Percentiles rank a stretch among this genome's conserved stretches.
phyloP scores from a whole-genome alignment of 2,113 vertebrate genomes.

The Puntigrus tetrazona region DNA sequence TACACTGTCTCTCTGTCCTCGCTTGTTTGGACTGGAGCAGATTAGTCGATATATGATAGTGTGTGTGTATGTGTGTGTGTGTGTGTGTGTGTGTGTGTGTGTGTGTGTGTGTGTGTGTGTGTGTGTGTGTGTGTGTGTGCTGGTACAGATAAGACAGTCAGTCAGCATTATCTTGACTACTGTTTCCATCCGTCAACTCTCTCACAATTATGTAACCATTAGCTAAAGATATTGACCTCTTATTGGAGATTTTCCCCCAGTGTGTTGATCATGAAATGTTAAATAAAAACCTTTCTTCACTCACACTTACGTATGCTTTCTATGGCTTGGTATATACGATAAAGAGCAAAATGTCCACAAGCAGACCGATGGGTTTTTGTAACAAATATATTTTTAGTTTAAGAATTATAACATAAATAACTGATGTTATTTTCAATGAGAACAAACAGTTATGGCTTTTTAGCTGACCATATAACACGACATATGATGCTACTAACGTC shows the following conservation, averaged over 20 bases:
- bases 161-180: conserved; percentile 23
- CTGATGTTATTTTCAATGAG: too few species aligned
- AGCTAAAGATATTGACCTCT: background rate
- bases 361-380: too few species aligned
- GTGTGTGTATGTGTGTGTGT: conserved; percentile 28
- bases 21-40: conserved; percentile 48
- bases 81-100: conserved; percentile 4
- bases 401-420: too few species aligned
- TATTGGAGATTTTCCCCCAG: conserved; percentile 29
- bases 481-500: too few species aligned
- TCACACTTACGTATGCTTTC: too few species aligned
- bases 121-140: conserved; percentile 18
- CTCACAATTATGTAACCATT: background rate
- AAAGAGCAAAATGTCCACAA: too few species aligned
- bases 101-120: conserved; percentile 5
- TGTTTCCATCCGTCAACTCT: background rate
- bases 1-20: conserved; percentile 63
- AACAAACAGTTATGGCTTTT: too few species aligned
- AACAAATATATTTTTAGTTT: too few species aligned
- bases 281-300: too few species aligned
- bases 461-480: too few species aligned
- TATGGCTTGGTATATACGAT: too few species aligned
- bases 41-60: conserved; percentile 67
- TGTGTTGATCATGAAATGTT: conserved; percentile 37
- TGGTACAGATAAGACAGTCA: conserved; percentile 15